Percentiles rank a stretch among this genome's conserved stretches.
Evolutionary conservation across 2,888 invertebrate species (phyloP).

Genomic region (Petrophora chlorosata): DNA sequence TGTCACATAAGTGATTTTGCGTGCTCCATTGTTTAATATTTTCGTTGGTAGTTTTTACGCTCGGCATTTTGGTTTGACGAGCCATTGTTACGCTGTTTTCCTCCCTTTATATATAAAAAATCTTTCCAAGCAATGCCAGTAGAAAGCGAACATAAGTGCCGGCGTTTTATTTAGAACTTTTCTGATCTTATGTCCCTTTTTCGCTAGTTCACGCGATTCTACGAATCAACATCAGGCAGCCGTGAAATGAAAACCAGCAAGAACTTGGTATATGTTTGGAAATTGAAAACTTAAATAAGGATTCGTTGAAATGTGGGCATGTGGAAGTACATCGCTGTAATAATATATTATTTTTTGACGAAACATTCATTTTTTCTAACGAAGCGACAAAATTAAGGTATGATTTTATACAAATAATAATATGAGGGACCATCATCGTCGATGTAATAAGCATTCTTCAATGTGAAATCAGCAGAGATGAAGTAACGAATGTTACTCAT

Average conservation of each 20-base stretch:
- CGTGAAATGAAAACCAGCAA: neutral
- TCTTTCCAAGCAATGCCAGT: constrained; percentile 2
- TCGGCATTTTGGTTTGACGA: constrained; percentile 15
- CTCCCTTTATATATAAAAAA: constrained; percentile 12
- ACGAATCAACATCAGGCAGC: neutral
- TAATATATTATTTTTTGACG: neutral
- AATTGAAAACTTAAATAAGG: neutral
- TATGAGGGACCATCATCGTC: too few species aligned
- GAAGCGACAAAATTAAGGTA: constrained; percentile 2
- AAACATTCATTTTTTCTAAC: constrained; percentile 11
- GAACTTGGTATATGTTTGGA: neutral
- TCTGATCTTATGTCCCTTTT: constrained; percentile 7
- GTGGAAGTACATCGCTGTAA: neutral
- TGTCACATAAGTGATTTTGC: constrained; percentile 23
- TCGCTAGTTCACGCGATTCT: neutral
- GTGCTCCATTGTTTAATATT: constrained; percentile 15
- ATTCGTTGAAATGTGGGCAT: neutral
- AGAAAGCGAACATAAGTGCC: constrained; percentile 3
- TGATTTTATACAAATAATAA: neutral
- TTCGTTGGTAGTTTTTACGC: constrained; percentile 21
- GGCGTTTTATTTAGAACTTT: constrained; percentile 12
- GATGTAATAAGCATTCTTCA: too few species aligned
- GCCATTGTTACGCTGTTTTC: constrained; percentile 15
- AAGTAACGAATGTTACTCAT: too few species aligned
- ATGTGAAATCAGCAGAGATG: too few species aligned